Percentiles rank a stretch among this genome's conserved stretches.
phyloP scores from a whole-genome alignment of 2,888 invertebrate species.

The Entomobrya multifasciata region DNA sequence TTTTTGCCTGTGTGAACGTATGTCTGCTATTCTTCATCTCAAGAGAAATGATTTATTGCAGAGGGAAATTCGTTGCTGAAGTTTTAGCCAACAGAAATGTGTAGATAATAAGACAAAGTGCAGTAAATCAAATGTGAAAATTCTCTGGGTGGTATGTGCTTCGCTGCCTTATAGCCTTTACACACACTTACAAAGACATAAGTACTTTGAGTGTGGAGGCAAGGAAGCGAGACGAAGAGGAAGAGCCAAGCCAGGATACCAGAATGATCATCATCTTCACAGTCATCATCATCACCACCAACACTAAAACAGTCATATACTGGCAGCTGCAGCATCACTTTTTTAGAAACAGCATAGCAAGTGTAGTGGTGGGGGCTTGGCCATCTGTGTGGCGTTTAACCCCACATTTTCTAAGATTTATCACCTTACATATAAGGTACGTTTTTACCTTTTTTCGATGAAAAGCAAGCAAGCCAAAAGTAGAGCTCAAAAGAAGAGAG shows the following conservation, averaged over 20 bases:
- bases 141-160: constrained; percentile 66
- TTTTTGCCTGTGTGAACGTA: constrained; percentile 9
- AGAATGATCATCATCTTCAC: constrained; percentile 54
- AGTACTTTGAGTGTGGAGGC: background rate
- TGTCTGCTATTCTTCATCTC: constrained; percentile 61
- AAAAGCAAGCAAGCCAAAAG: constrained; percentile 24
- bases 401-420: constrained; percentile 75
- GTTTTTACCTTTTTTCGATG: background rate
- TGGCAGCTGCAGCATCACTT: constrained; percentile 29
- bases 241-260: constrained; percentile 53
- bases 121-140: constrained; percentile 79
- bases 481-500: constrained; percentile 26
- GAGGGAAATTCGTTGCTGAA: constrained; percentile 74
- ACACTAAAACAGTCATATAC: constrained; percentile 9
- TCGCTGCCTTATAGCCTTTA: background rate
- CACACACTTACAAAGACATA: constrained; percentile 1
- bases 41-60: constrained; percentile 77
- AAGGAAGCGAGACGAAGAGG: constrained; percentile 49
- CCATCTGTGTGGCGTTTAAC: constrained; percentile 76
- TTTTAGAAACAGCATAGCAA: constrained; percentile 10
- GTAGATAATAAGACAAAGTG: constrained; percentile 79
- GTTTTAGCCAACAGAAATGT: constrained; percentile 75
- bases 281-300: background rate
- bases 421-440: constrained; percentile 56
- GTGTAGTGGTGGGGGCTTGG: constrained; percentile 49